Conservation (phyloP, 2,888 invertebrate species). For the Anthophora plumipes region DNA sequence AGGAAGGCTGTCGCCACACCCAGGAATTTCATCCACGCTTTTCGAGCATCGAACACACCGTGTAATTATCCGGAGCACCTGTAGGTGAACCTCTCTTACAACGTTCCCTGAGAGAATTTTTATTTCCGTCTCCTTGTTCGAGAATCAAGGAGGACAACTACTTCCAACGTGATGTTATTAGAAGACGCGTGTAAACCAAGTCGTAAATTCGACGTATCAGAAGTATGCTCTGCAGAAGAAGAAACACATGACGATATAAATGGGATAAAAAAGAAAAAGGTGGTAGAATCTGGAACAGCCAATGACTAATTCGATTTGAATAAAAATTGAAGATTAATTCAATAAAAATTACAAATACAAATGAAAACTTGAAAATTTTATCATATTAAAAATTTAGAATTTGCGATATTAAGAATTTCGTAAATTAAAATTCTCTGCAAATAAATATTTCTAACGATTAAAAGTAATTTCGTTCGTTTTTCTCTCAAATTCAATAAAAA, state of each 20-base stretch:
- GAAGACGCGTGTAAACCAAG: not conserved
- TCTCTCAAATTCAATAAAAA: not conserved
- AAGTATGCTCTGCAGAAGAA: not conserved
- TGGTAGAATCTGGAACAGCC: no score
- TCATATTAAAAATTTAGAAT: no score
- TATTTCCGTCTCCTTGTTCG: conserved; percentile 4
- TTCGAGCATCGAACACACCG: conserved; percentile 54
- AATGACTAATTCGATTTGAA: no score
- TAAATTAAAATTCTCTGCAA: no score
- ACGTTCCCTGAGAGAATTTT: conserved; percentile 18
- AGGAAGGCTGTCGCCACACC: conserved; percentile 77
- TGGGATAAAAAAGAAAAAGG: no score
- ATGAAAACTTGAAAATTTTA: no score
- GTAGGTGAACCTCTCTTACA: conserved; percentile 37
- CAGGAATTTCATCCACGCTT: conserved; percentile 79
- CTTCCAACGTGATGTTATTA: not conserved
- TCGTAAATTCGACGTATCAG: not conserved
- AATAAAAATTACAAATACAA: no score
- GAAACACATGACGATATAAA: not conserved
- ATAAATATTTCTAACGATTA: no score
- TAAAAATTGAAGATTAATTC: no score
- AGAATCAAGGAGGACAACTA: conserved; percentile 7
- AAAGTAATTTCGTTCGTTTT: no score
- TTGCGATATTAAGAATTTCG: no score
- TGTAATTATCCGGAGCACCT: conserved; percentile 61